A percentile compares a stretch with the other conserved stretches of the same genome.
Evolutionary conservation across 1,140 invertebrate species (phyloP).

Genomic region (Euwallacea fornicatus): DNA sequence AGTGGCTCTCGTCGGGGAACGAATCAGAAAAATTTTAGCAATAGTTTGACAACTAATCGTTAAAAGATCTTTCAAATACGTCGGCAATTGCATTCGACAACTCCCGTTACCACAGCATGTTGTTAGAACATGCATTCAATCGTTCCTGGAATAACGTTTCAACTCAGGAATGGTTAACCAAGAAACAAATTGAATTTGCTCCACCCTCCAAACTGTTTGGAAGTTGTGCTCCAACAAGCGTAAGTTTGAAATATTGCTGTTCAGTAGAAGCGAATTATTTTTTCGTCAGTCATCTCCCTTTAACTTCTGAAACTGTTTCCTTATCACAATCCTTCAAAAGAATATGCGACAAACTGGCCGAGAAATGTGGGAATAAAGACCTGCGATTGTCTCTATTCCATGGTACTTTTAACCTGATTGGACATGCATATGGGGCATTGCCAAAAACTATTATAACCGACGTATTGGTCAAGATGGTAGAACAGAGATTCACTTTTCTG

Average conservation of each 20-base stretch:
- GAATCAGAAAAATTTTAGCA: conserved; percentile 27
- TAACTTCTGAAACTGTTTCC: background rate
- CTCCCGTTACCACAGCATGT: conserved; percentile 7
- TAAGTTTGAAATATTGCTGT: background rate
- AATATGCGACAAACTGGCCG: background rate
- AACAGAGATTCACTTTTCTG: background rate
- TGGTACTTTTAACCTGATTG: background rate
- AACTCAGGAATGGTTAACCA: conserved; percentile 3
- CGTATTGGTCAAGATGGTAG: background rate
- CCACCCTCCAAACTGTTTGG: too few species aligned
- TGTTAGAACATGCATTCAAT: conserved; percentile 3
- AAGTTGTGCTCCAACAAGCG: too few species aligned
- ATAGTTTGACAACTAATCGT: conserved; percentile 20
- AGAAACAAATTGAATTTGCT: conserved; percentile 1
- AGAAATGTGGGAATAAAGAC: conserved; percentile 1
- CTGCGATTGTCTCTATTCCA: background rate
- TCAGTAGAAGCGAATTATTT: background rate
- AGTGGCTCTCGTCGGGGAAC: conserved; percentile 34
- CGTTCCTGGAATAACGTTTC: background rate
- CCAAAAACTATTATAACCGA: background rate
- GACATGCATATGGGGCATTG: background rate
- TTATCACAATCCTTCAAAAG: conserved; percentile 1
- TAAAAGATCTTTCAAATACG: background rate
- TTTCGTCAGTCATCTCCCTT: background rate
- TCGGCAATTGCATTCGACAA: conserved; percentile 3